A percentile compares a stretch with the other conserved stretches of the same genome.
These are phyloP conservation scores for Allochrocebus solatus DNA, from an alignment of 2,797 vertebrate species.

Conservation along the genomic window DNA sequence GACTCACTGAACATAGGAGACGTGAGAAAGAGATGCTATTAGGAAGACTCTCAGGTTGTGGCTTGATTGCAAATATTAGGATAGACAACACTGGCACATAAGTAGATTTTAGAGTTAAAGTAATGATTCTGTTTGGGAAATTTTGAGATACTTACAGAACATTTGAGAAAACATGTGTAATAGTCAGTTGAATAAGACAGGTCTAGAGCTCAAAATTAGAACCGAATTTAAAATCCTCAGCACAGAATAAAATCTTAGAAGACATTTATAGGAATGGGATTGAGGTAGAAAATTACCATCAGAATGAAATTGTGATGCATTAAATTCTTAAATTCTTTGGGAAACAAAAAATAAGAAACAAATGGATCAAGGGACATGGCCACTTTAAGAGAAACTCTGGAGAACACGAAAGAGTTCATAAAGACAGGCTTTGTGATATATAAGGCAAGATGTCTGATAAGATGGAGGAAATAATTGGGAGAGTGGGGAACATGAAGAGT, in stretches of 20 bases:
- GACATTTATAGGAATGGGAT: background rate
- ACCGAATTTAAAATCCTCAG: background rate
- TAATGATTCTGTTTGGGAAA: background rate
- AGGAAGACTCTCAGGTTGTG: background rate
- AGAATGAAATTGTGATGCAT: background rate
- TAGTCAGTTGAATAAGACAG: background rate
- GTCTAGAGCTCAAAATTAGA: background rate
- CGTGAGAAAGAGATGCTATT: background rate
- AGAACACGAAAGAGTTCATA: background rate
- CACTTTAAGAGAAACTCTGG: background rate
- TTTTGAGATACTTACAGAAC: background rate
- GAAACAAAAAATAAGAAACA: background rate
- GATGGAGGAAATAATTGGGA: background rate
- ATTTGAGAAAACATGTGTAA: background rate
- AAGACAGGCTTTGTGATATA: background rate
- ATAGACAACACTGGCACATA: background rate
- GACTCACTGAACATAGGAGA: background rate
- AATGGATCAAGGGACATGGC: background rate
- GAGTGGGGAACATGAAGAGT: background rate
- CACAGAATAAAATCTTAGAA: background rate
- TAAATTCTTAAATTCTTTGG: background rate
- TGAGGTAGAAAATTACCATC: background rate
- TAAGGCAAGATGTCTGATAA: background rate
- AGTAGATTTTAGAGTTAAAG: background rate
- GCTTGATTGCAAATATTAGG: background rate